phyloP scores from a whole-genome alignment of 2,888 invertebrate genomes.

The Euzophera pinguis region DNA sequence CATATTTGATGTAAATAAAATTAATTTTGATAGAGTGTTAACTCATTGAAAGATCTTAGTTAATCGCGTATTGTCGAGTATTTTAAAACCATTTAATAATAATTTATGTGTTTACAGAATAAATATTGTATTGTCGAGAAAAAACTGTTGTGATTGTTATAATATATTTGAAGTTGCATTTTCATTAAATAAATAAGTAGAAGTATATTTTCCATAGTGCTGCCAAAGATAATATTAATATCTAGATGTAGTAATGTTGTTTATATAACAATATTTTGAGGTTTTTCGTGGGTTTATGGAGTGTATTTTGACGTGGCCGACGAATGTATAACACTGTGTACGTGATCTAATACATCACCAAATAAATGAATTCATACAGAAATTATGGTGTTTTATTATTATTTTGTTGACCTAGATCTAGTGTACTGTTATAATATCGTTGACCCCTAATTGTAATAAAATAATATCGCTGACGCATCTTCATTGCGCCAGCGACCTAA shows the following conservation, averaged over 20 bases:
- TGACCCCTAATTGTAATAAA: no score
- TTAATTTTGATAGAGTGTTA: constrained; percentile 54
- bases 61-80: constrained; percentile 47
- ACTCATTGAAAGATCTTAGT: constrained; percentile 40
- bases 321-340: constrained; percentile 67
- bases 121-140: constrained; percentile 64
- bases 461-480: no score
- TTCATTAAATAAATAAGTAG: constrained; percentile 70
- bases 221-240: constrained; percentile 73
- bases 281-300: constrained; percentile 72
- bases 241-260: constrained; percentile 73
- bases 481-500: no score
- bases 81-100: constrained; percentile 51
- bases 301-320: constrained; percentile 70
- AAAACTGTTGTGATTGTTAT: constrained; percentile 77
- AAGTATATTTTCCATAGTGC: constrained; percentile 80
- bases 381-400: constrained; percentile 26
- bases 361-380: constrained; percentile 64
- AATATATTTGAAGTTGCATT: constrained; percentile 74
- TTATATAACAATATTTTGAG: constrained; percentile 73
- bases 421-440: no score
- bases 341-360: constrained; percentile 64
- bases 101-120: constrained; percentile 55
- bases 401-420: neutral
- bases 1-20: constrained; percentile 54